These are phyloP conservation scores for Pantelozetes paolii DNA, from an alignment of 2,888 invertebrate species.

Conservation along the genomic window DNA sequence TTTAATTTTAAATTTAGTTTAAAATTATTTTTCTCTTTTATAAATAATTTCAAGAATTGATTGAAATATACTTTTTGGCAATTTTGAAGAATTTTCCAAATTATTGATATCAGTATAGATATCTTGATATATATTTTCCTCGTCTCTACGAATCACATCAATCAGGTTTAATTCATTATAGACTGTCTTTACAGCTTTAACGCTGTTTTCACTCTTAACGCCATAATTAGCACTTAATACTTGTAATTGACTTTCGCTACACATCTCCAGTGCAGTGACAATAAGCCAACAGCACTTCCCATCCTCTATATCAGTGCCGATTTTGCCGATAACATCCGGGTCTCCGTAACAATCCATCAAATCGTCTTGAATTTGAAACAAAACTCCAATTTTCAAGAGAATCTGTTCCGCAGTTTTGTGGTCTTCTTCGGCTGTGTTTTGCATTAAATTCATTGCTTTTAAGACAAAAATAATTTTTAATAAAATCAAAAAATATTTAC, in stretches of 20 bases:
- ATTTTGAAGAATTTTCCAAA: too few relatives aligned
- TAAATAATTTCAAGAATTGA: too few relatives aligned
- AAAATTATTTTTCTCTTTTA: too few relatives aligned
- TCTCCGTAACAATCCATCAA: constrained; percentile 87
- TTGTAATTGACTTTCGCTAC: constrained; percentile 65
- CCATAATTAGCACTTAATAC: constrained; percentile 69
- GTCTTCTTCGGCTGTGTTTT: not conserved
- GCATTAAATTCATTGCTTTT: constrained; percentile 1
- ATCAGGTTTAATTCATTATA: constrained; percentile 69
- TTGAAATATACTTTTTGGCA: too few relatives aligned
- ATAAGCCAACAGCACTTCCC: constrained; percentile 95
- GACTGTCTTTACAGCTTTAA: constrained; percentile 64
- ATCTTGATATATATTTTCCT: not conserved
- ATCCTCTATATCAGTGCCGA: constrained; percentile 84
- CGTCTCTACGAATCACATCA: not conserved
- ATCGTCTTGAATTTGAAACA: constrained; percentile 52
- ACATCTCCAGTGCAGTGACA: constrained; percentile 78
- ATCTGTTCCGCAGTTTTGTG: not conserved
- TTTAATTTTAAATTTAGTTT: too few relatives aligned
- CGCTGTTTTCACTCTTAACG: constrained; percentile 61
- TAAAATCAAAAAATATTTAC: not conserved
- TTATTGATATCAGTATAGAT: not conserved
- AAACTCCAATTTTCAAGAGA: not conserved
- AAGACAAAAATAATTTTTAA: not conserved
- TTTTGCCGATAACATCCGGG: constrained; percentile 76